phyloP scores from a whole-genome alignment of 2,113 vertebrate species.

The Stictonetta naevosa region DNA sequence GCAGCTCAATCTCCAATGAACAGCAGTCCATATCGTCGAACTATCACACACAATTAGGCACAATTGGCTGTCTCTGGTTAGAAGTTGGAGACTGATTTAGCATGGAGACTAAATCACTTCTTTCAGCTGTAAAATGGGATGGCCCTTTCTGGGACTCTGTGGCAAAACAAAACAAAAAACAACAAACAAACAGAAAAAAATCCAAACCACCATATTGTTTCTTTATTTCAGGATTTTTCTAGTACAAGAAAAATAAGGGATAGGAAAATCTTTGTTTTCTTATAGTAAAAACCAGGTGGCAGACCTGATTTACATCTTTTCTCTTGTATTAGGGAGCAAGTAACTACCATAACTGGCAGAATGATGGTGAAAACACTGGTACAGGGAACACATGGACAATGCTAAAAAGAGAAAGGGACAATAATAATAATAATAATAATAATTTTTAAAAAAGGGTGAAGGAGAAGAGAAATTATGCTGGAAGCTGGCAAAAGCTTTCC shows the following conservation, averaged over 20 bases:
- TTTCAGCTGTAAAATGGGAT: conserved; percentile 23
- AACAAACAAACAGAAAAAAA: background rate
- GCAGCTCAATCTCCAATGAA: conserved; percentile 66
- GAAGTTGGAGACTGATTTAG: conserved; percentile 58
- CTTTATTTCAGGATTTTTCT: conserved; percentile 38
- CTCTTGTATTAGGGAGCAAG: conserved; percentile 55
- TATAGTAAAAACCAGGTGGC: conserved; percentile 53
- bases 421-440: background rate
- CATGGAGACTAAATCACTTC: conserved; percentile 15
- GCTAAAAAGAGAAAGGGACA: background rate
- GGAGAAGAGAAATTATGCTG: background rate
- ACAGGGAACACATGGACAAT: background rate
- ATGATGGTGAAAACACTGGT: background rate
- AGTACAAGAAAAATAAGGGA: conserved; percentile 14
- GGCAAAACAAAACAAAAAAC: background rate
- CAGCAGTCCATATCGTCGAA: conserved; percentile 50
- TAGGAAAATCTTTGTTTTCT: conserved; percentile 6
- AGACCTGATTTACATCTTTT: conserved; percentile 38
- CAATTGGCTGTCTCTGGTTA: conserved; percentile 66
- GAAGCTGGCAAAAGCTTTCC: background rate
- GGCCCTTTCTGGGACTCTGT: background rate
- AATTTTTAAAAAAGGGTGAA: background rate
- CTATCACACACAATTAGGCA: conserved; percentile 70
- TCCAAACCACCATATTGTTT: background rate
- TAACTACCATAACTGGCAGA: conserved; percentile 9